Evolutionary conservation across 2,888 invertebrate genomes (phyloP).

Genomic region (Mythimna loreyi): DNA sequence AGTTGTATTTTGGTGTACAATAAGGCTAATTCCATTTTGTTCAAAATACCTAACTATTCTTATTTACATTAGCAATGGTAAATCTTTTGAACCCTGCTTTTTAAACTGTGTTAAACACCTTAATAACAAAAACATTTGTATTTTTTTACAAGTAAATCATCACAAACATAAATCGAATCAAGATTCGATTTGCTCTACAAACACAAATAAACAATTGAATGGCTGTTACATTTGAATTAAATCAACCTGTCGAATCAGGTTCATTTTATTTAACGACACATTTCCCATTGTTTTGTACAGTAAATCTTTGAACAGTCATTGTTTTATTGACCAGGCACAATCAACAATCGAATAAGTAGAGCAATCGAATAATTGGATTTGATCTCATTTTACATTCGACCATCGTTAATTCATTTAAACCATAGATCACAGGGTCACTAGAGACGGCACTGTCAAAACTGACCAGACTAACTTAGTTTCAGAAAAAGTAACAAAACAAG

Average conservation of each 20-base stretch:
- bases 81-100: no score
- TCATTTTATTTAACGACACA: slow-evolving; percentile 14
- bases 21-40: no score
- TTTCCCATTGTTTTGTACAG: slow-evolving; percentile 25
- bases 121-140: no score
- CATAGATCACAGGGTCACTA: background rate
- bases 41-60: no score
- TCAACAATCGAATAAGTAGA: slow-evolving; percentile 45
- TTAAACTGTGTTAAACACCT: no score
- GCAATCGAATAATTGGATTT: slow-evolving; percentile 48
- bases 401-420: slow-evolving; percentile 46
- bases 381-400: slow-evolving; percentile 33
- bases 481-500: no score
- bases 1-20: no score
- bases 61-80: no score
- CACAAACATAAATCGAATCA: background rate
- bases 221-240: slow-evolving; percentile 21
- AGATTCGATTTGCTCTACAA: slow-evolving; percentile 1
- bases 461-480: no score
- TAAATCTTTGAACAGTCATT: slow-evolving; percentile 22
- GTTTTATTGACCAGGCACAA: slow-evolving; percentile 38
- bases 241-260: slow-evolving; percentile 11
- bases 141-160: background rate
- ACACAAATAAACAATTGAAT: slow-evolving; percentile 33
- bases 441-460: background rate